Percentiles rank a stretch among this genome's conserved stretches.
Conservation (phyloP, 2,797 vertebrate genomes). For the Corythornis leucogaster region DNA sequence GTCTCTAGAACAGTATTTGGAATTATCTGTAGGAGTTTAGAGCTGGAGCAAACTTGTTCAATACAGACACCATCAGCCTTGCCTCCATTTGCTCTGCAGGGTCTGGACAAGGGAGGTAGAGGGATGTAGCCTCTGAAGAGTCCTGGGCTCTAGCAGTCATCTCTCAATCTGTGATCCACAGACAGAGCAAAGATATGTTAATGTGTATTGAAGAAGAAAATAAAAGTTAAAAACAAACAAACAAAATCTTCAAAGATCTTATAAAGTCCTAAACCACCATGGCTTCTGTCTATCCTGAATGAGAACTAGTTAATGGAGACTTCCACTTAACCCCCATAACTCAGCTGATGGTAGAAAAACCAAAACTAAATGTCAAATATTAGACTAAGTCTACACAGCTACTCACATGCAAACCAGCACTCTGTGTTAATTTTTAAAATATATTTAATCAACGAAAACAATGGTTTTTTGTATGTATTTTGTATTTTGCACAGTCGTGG, state of each 20-base stretch:
- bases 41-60: background rate
- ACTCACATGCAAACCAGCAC: background rate
- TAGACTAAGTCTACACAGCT: background rate
- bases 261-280: background rate
- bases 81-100: accelerated
- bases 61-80: background rate
- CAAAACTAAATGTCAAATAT: background rate
- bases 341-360: background rate
- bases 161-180: background rate
- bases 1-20: background rate
- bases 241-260: no score
- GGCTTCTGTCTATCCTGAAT: background rate
- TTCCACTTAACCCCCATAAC: background rate
- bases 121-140: background rate
- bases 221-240: background rate
- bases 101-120: background rate
- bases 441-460: background rate
- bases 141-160: background rate
- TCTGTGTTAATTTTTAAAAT: background rate
- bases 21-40: background rate
- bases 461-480: no score
- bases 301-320: background rate
- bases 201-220: background rate
- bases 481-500: background rate
- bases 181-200: background rate